Conservation (phyloP, 2,888 invertebrate species). For the Thysanoteuthis rhombus region DNA sequence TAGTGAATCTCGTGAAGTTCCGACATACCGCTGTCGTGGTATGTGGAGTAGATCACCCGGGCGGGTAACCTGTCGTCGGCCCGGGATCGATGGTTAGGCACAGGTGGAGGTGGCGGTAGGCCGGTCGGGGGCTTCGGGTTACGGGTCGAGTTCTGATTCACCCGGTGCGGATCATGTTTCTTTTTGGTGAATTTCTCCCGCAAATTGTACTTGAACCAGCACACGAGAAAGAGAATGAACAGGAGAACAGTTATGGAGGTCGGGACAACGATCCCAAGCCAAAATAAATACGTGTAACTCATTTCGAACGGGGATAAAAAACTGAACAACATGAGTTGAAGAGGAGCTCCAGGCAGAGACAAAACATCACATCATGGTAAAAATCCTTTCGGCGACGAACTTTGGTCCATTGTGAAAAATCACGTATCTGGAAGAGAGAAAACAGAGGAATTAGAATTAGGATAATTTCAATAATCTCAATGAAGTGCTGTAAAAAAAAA, state of each 20-base stretch:
- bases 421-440: neutral
- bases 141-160: constrained; percentile 46
- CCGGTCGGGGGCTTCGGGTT: constrained; percentile 50
- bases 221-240: constrained; percentile 61
- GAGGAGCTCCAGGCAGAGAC: neutral
- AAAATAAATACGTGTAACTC: constrained; percentile 50
- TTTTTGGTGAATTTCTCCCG: constrained; percentile 26
- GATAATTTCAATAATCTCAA: too few species aligned
- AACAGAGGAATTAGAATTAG: neutral
- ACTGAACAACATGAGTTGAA: neutral
- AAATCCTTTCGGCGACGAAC: neutral
- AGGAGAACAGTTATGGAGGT: constrained; percentile 59
- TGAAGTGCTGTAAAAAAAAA: too few species aligned
- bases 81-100: constrained; percentile 14
- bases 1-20: constrained; percentile 50
- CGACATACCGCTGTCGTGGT: constrained; percentile 53
- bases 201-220: constrained; percentile 52
- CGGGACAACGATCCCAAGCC: constrained; percentile 63
- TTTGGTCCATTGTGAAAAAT: neutral
- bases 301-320: neutral
- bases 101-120: constrained; percentile 41
- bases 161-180: constrained; percentile 24
- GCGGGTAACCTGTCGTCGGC: constrained; percentile 23
- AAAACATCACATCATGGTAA: neutral
- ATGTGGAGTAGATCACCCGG: constrained; percentile 47